Evolutionary conservation across 2,888 invertebrate genomes (phyloP).

Genomic region (Endomychus coccineus): DNA sequence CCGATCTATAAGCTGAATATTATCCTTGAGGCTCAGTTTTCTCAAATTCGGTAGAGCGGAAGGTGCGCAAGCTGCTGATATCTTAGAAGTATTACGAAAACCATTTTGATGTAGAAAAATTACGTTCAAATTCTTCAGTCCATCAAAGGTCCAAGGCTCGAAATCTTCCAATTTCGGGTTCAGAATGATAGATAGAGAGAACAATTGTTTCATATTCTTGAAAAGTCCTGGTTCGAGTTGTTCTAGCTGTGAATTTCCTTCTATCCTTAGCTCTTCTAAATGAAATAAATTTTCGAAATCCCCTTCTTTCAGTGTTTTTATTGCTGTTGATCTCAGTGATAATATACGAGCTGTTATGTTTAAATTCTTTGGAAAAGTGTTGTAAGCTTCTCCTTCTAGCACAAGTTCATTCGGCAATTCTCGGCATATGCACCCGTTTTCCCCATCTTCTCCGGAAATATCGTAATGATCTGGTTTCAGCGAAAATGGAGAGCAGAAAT

Average conservation of each 20-base stretch:
- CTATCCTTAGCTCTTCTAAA: conserved; percentile 7
- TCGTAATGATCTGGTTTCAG: too few species aligned
- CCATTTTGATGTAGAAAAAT: conserved; percentile 52
- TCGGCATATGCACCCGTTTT: conserved; percentile 7
- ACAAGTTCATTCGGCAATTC: conserved; percentile 9
- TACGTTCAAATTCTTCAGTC: conserved; percentile 46
- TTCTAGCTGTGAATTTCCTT: conserved; percentile 5
- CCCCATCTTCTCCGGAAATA: conserved; percentile 7
- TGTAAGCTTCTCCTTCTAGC: conserved; percentile 3
- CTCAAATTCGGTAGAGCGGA: conserved; percentile 44
- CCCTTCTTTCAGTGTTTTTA: conserved; percentile 1
- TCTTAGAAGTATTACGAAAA: conserved; percentile 43
- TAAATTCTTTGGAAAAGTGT: conserved; percentile 7
- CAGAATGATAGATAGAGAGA: conserved; percentile 10
- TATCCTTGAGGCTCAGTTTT: conserved; percentile 49
- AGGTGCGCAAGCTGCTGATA: conserved; percentile 44
- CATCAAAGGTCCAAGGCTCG: conserved; percentile 46
- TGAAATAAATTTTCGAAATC: conserved; percentile 5
- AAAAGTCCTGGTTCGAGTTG: conserved; percentile 8
- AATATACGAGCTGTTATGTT: conserved; percentile 3
- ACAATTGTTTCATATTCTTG: conserved; percentile 8
- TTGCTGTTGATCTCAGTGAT: conserved; percentile 7
- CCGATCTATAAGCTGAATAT: conserved; percentile 44
- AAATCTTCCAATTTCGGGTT: conserved; percentile 46
- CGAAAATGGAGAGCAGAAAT: too few species aligned